phyloP scores from a whole-genome alignment of 2,113 vertebrate species.

The Elephas maximus region DNA sequence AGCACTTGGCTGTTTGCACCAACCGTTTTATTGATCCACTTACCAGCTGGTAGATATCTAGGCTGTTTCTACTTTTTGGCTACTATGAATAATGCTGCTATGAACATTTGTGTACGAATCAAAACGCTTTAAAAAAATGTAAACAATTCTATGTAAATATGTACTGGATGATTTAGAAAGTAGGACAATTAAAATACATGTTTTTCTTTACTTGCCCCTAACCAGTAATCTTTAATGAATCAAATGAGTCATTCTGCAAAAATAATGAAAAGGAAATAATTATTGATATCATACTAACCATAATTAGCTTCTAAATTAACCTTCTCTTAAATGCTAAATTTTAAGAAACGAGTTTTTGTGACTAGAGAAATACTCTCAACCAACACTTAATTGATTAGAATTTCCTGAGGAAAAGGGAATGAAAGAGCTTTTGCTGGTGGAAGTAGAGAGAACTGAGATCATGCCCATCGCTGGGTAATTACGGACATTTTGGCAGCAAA shows the following conservation, averaged over 20 bases:
- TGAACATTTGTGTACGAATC: neutral
- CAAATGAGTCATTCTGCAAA: slow-evolving; percentile 44
- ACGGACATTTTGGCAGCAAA: neutral
- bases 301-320: slow-evolving; percentile 56
- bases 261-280: slow-evolving; percentile 39
- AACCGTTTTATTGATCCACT: neutral
- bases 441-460: neutral
- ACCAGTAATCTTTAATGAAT: slow-evolving; percentile 26
- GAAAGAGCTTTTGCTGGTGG: neutral
- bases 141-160: neutral
- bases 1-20: neutral
- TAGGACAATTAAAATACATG: slow-evolving; percentile 21
- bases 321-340: slow-evolving; percentile 33
- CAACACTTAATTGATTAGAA: slow-evolving; percentile 7
- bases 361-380: neutral
- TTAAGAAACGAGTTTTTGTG: slow-evolving; percentile 44
- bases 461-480: neutral
- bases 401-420: slow-evolving; percentile 30
- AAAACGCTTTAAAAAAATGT: neutral
- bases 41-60: neutral
- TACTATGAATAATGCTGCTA: neutral
- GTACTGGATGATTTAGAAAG: slow-evolving; percentile 26
- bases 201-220: slow-evolving; percentile 56
- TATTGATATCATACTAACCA: slow-evolving; percentile 4
- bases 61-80: neutral